These are phyloP conservation scores for Xiphophorus maculatus DNA, from an alignment of 2,113 vertebrate species.

Conservation along the genomic window DNA sequence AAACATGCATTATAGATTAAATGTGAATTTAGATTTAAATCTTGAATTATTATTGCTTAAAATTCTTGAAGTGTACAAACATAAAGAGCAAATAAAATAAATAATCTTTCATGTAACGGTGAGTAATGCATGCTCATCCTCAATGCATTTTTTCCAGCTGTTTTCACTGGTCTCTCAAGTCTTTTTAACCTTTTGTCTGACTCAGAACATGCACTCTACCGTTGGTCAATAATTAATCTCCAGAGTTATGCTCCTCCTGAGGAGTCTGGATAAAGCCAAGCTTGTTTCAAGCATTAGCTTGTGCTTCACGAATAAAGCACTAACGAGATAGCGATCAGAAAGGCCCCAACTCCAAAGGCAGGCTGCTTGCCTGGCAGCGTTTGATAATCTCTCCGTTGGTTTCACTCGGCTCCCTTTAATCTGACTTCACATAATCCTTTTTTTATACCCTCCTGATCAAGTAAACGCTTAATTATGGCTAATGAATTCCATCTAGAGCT, in stretches of 20 bases:
- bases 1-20: not conserved
- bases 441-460: slow-evolving; percentile 78
- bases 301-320: slow-evolving; percentile 76
- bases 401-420: slow-evolving; percentile 77
- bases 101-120: not conserved
- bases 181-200: slow-evolving; percentile 18
- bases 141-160: not conserved
- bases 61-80: not conserved
- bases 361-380: slow-evolving; percentile 76
- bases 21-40: not conserved
- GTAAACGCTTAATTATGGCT: slow-evolving; percentile 80
- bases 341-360: slow-evolving; percentile 73
- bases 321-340: slow-evolving; percentile 79
- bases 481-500: slow-evolving; percentile 81
- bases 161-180: not conserved
- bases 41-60: not conserved
- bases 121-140: not conserved
- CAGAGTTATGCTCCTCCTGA: slow-evolving; percentile 40
- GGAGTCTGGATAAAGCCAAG: slow-evolving; percentile 66
- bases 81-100: not conserved
- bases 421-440: slow-evolving; percentile 80
- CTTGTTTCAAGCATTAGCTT: slow-evolving; percentile 70
- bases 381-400: slow-evolving; percentile 79
- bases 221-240: slow-evolving; percentile 56
- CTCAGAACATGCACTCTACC: slow-evolving; percentile 25